phyloP scores from a whole-genome alignment of 2,888 invertebrate genomes.

The Agrilus biguttatus region DNA sequence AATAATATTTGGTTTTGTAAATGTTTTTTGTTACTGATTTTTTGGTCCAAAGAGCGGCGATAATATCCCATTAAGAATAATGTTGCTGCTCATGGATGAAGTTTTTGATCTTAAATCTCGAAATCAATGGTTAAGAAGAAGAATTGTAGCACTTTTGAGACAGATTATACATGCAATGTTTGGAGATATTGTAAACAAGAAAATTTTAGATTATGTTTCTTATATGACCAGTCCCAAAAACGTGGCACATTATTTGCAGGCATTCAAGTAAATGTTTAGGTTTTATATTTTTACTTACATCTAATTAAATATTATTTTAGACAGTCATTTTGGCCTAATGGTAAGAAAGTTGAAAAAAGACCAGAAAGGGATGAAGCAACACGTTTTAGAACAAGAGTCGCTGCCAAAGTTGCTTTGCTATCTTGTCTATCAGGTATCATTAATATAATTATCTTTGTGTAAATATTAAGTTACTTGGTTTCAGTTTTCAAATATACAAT shows the following conservation, averaged over 20 bases:
- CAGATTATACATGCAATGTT: conserved; percentile 69
- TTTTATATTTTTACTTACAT: too few species aligned
- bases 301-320: conserved; percentile 28
- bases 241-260: conserved; percentile 72
- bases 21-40: background rate
- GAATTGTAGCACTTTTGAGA: conserved; percentile 58
- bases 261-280: conserved; percentile 57
- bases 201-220: conserved; percentile 79
- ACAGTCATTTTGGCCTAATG: conserved; percentile 47
- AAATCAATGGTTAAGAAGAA: conserved; percentile 67
- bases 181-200: conserved; percentile 70
- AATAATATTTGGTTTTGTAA: conserved; percentile 1
- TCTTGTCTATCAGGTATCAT: conserved; percentile 62
- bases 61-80: conserved; percentile 68
- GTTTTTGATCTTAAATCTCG: conserved; percentile 70
- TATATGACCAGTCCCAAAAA: conserved; percentile 76
- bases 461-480: too few species aligned
- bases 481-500: too few species aligned
- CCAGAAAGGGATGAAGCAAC: conserved; percentile 22
- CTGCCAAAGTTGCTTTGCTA: conserved; percentile 73
- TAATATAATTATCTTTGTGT: too few species aligned
- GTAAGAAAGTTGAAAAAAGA: conserved; percentile 28
- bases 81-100: conserved; percentile 69
- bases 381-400: conserved; percentile 63
- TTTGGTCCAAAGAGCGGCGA: conserved; percentile 37